These are phyloP conservation scores for Alsophila aescularia DNA, from an alignment of 2,888 invertebrate species.

Conservation along the genomic window DNA sequence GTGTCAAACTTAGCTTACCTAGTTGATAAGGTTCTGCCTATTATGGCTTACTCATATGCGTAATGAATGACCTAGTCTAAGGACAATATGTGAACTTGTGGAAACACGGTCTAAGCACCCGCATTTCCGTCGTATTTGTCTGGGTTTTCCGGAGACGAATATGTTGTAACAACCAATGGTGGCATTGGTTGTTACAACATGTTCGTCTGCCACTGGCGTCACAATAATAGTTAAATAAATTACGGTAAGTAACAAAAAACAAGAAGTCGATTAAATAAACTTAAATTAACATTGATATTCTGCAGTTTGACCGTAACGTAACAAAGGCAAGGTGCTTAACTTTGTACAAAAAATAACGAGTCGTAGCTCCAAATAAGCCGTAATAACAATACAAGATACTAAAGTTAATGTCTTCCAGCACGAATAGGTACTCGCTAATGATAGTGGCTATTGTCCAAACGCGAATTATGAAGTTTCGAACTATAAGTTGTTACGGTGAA, in stretches of 20 bases:
- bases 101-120: not conserved
- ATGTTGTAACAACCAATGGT: not conserved
- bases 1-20: constrained; percentile 3
- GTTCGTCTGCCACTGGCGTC: too few species aligned
- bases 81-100: not conserved
- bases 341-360: constrained; percentile 13
- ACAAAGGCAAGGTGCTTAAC: constrained; percentile 22
- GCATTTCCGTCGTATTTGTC: not conserved
- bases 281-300: constrained; percentile 24
- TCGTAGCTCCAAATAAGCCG: constrained; percentile 12
- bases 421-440: constrained; percentile 21
- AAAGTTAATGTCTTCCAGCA: constrained; percentile 18
- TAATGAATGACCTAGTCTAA: not conserved
- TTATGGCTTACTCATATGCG: too few species aligned
- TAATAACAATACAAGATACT: constrained; percentile 9
- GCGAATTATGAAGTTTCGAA: constrained; percentile 1
- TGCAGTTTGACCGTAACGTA: constrained; percentile 24
- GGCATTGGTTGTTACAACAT: not conserved
- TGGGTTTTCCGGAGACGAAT: not conserved
- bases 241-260: too few species aligned
- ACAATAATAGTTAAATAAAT: too few species aligned
- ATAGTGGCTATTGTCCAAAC: constrained; percentile 13
- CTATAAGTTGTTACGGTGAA: constrained; percentile 4
- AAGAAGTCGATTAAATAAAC: constrained; percentile 8
- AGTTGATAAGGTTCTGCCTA: not conserved